Evolutionary conservation across 2,888 invertebrate species (phyloP).

Genomic region (Marasmarcha lunaedactyla): DNA sequence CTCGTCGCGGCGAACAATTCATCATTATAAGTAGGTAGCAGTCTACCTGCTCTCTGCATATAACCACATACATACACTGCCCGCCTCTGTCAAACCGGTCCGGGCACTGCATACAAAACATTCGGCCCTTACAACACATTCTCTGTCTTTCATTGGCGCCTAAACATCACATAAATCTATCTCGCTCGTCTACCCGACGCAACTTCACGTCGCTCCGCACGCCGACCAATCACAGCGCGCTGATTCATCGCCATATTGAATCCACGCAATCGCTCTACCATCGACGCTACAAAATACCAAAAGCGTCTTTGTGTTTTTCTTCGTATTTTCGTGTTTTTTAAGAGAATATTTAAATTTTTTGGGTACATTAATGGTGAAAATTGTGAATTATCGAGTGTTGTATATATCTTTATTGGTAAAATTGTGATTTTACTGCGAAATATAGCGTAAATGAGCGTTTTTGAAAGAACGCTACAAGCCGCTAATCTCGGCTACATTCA

Average conservation of each 20-base stretch:
- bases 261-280: conserved; percentile 39
- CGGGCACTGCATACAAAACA: conserved; percentile 57
- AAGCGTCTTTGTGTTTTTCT: conserved; percentile 34
- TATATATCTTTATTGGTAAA: background rate
- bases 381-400: conserved; percentile 23
- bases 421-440: conserved; percentile 17
- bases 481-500: conserved; percentile 40
- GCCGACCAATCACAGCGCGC: conserved; percentile 40
- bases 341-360: conserved; percentile 23
- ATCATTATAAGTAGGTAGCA: conserved; percentile 51
- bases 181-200: conserved; percentile 49
- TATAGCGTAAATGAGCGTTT: conserved; percentile 25
- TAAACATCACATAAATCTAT: conserved; percentile 60
- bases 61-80: conserved; percentile 50
- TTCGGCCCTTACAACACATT: conserved; percentile 53
- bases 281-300: conserved; percentile 45
- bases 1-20: conserved; percentile 29
- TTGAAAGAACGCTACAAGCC: conserved; percentile 34
- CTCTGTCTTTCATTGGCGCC: conserved; percentile 61
- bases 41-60: conserved; percentile 57
- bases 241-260: conserved; percentile 64
- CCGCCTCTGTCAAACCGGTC: conserved; percentile 68
- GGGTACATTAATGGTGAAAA: conserved; percentile 31
- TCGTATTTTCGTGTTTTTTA: conserved; percentile 29
- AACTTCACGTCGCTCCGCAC: conserved; percentile 48